Evolutionary conservation across 1,140 invertebrate species (phyloP), one percentile per base, ranked within the genome.

Genomic region (Propsilocerus akamusi): DNA sequence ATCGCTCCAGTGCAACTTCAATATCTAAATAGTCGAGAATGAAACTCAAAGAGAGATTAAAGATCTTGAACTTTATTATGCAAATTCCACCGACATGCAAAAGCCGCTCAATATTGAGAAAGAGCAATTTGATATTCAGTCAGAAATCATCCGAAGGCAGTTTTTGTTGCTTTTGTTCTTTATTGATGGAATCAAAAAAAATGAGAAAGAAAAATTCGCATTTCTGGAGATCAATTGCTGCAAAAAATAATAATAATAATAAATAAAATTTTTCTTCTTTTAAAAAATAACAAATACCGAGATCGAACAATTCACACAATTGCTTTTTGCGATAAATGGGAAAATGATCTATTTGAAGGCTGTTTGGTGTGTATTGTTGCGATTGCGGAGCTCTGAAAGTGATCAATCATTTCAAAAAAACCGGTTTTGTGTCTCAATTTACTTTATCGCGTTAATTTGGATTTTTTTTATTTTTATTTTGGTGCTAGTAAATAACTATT

Each of bases 31-130:
- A n/a, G n/a, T n/a, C n/a, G n/a, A n/a, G n/a, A n/a, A n/a, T n/a
- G n/a, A n/a, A n/a, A n/a, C n/a, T n/a, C n/a, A n/a, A n/a, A n/a
- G 14, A 3, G 7, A 37, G 32, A 37, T 37, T 37, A 37, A 37
- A 37, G 32, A 37, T 37, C 32, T 37, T 37, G 32, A 37, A 37
- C 32, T 37, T 37, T 37, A 37, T 37, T 37, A 37, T 37, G 32
- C 32, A 37, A 37, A 37, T 37, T 37, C 32, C n/a, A 12, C n/a
- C 32, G 32, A 37, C 32, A 37, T 37, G 32, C 32, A 37, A 7
- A 37, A 37, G 32, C 32, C 32, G 32, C 32, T 17, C 11, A 37
- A 17, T n/a, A 17, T 17, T 37, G n/a, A 17, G 32, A 37, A 17
- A n/a, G n/a, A 37, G 32, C 32, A 37, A 37, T 37, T 37, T n/a